These are phyloP conservation scores for Heloderma charlesbogerti DNA, from an alignment of 2,113 vertebrate species.

Conservation along the genomic window DNA sequence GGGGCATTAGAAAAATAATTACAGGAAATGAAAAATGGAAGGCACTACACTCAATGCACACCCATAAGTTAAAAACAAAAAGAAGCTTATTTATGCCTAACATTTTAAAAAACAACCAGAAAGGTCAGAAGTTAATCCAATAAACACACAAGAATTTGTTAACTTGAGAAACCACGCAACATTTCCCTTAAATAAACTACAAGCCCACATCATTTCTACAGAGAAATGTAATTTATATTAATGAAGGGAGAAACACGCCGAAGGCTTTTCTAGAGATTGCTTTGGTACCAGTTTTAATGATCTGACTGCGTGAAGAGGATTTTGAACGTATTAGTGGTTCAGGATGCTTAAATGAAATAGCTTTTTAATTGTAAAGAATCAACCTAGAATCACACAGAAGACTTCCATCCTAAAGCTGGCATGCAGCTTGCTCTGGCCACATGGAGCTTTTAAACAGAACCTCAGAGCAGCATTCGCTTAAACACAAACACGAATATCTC, in stretches of 20 bases:
- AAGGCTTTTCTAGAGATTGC: conserved; percentile 46
- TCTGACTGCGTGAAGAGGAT: conserved; percentile 50
- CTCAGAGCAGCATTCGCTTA: rapidly evolving
- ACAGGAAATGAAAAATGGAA: conserved; percentile 65
- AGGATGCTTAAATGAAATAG: conserved; percentile 38
- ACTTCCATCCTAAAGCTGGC: not conserved
- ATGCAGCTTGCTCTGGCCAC: rapidly evolving
- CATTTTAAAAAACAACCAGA: conserved; percentile 47
- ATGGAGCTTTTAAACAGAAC: not conserved
- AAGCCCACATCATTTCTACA: conserved; percentile 25
- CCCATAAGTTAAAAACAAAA: conserved; percentile 31
- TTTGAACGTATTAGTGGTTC: conserved; percentile 45
- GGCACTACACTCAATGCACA: conserved; percentile 46
- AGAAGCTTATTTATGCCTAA: conserved; percentile 40
- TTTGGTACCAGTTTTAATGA: conserved; percentile 63
- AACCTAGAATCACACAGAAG: not conserved
- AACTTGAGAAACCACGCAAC: conserved; percentile 30
- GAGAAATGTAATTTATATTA: conserved; percentile 61
- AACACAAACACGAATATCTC: not conserved
- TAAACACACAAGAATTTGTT: conserved; percentile 43
- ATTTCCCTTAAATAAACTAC: conserved; percentile 6
- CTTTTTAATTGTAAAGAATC: conserved; percentile 46
- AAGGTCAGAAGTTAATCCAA: conserved; percentile 62
- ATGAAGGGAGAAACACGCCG: conserved; percentile 54
- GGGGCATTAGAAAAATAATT: conserved; percentile 62